Conservation (phyloP, 1,140 invertebrate species). For the Drosophila punjabiensis region DNA sequence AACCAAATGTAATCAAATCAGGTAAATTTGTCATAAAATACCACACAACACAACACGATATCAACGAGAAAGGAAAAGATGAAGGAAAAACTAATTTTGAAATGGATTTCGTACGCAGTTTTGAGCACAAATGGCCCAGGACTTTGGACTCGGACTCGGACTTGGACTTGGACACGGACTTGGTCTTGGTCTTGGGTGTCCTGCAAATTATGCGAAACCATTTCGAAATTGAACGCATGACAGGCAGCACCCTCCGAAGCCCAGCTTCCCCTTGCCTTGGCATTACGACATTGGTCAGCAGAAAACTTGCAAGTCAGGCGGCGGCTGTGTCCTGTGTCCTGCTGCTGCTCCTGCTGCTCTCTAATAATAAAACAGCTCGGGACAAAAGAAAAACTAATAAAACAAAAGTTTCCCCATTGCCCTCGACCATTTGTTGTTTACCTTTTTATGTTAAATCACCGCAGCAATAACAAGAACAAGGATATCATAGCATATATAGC, state of each 20-base stretch:
- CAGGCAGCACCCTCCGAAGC: conserved; percentile 30
- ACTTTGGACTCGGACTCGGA: conserved; percentile 22
- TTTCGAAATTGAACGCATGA: conserved; percentile 85
- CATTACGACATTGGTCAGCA: conserved; percentile 82
- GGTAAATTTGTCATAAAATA: conserved; percentile 85
- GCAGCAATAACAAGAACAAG: conserved; percentile 56
- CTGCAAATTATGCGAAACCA: conserved; percentile 85
- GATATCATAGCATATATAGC: conserved; percentile 27
- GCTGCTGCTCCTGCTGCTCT: conserved; percentile 14
- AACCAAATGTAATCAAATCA: conserved; percentile 82
- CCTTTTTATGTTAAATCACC: conserved; percentile 83
- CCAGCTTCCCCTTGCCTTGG: background rate
- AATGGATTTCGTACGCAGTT: conserved; percentile 84
- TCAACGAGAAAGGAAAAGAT: conserved; percentile 31
- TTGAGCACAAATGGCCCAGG: conserved; percentile 78
- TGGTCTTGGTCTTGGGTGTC: conserved; percentile 45
- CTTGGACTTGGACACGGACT: conserved; percentile 39
- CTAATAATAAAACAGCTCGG: conserved; percentile 76
- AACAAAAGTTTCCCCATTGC: conserved; percentile 72
- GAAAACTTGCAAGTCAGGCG: conserved; percentile 82
- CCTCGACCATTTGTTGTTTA: conserved; percentile 53
- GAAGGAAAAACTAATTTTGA: conserved; percentile 76
- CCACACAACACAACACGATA: conserved; percentile 34
- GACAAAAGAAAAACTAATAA: conserved; percentile 84
- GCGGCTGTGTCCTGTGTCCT: conserved; percentile 40